Percentiles rank a stretch among this genome's conserved stretches.
Evolutionary conservation across 2,113 vertebrate genomes (phyloP).

Genomic region (Mesitornis unicolor): DNA sequence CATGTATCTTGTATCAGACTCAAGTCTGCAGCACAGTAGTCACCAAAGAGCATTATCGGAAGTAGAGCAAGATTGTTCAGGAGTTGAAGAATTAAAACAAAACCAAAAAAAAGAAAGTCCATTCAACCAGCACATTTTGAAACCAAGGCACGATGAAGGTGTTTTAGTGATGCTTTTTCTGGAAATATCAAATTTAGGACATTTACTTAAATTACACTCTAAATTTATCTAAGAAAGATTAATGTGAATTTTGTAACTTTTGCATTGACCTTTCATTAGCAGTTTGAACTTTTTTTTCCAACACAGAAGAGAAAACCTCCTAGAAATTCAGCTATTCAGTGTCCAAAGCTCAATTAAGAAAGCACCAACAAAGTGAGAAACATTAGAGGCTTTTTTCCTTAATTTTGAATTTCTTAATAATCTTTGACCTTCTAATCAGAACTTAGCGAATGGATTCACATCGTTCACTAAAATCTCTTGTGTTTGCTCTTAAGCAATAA

Average conservation of each 20-base stretch:
- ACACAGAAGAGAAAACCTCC: neutral
- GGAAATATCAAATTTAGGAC: neutral
- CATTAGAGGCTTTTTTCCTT: neutral
- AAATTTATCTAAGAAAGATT: neutral
- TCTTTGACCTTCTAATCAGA: neutral
- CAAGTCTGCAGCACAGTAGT: neutral
- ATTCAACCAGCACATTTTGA: neutral
- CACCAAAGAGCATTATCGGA: neutral
- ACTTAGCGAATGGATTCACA: neutral
- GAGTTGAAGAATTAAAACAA: neutral
- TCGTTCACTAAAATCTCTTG: neutral
- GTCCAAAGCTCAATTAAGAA: neutral
- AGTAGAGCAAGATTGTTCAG: neutral
- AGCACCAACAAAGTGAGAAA: neutral
- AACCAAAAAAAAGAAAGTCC: neutral
- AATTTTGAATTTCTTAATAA: neutral
- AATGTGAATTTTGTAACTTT: neutral
- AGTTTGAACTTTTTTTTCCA: neutral
- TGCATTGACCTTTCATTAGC: neutral
- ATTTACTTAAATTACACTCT: neutral
- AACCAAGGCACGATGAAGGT: neutral
- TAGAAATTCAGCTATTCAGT: neutral
- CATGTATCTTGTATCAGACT: conserved; percentile 22
- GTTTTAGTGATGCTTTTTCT: neutral
- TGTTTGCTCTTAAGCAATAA: neutral